These are phyloP conservation scores for Rhineura floridana DNA, from an alignment of 2,113 vertebrate genomes.

Conservation along the genomic window DNA sequence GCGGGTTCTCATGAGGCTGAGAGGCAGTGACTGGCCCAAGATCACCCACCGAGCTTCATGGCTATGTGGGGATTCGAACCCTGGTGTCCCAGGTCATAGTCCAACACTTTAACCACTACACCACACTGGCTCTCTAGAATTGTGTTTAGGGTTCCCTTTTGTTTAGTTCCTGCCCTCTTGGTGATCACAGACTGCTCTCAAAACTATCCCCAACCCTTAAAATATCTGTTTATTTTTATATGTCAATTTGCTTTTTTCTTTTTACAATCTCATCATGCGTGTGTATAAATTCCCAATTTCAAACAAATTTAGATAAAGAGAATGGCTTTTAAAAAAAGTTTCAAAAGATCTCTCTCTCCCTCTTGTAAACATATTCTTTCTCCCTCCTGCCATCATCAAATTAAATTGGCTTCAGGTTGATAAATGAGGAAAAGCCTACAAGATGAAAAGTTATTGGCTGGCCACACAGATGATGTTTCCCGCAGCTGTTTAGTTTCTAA, in stretches of 20 bases:
- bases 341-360: not conserved
- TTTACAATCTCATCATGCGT: not conserved
- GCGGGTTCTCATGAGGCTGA: too few relatives aligned
- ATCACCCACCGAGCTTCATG: too few relatives aligned
- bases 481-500: constrained; percentile 65
- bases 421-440: constrained; percentile 46
- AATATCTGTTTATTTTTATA: not conserved
- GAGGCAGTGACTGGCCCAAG: too few relatives aligned
- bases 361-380: not conserved
- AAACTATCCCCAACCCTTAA: not conserved
- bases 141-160: not conserved
- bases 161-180: not conserved
- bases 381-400: not conserved
- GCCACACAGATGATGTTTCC: constrained; percentile 38
- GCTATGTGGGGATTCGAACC: too few relatives aligned
- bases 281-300: not conserved
- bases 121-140: too few relatives aligned
- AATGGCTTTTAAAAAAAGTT: constrained; percentile 33
- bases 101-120: too few relatives aligned
- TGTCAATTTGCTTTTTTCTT: not conserved
- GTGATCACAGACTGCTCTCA: not conserved
- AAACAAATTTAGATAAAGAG: not conserved
- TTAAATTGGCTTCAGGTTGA: constrained; percentile 16
- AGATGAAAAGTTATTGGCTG: constrained; percentile 42
- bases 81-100: too few relatives aligned